A percentile compares a stretch with the other conserved stretches of the same genome.
Evolutionary conservation across 2,113 vertebrate genomes (phyloP).

Genomic region (Propithecus coquereli): DNA sequence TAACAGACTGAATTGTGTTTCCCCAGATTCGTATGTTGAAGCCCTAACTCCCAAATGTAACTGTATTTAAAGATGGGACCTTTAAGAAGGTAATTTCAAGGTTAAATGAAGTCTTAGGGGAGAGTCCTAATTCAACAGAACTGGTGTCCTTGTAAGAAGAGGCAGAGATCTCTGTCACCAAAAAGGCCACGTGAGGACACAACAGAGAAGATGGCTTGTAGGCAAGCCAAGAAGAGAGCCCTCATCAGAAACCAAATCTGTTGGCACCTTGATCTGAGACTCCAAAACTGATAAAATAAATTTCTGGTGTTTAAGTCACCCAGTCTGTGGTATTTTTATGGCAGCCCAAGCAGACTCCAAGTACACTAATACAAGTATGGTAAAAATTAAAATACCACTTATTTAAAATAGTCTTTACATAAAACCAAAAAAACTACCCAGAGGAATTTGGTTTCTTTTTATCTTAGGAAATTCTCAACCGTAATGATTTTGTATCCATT

Average conservation of each 20-base stretch:
- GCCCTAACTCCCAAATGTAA: not conserved
- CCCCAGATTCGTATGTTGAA: not conserved
- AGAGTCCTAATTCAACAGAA: not conserved
- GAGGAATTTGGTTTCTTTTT: not conserved
- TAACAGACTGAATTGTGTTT: not conserved
- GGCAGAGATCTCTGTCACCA: not conserved
- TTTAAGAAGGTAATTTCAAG: not conserved
- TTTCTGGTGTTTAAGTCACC: not conserved
- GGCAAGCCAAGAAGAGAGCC: not conserved
- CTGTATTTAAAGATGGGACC: not conserved
- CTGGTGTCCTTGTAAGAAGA: not conserved
- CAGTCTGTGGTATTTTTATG: not conserved
- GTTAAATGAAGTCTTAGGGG: not conserved
- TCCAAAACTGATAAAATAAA: not conserved
- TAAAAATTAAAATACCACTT: not conserved
- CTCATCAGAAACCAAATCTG: not conserved
- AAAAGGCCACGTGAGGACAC: not conserved
- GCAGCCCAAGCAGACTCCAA: not conserved
- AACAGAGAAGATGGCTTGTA: not conserved
- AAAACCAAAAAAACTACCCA: not conserved
- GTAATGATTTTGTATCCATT: not conserved
- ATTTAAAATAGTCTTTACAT: not conserved
- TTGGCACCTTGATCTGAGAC: not conserved
- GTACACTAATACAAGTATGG: not conserved
- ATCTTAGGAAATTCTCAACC: not conserved